Percentiles rank a stretch among this genome's conserved stretches.
phyloP scores from a whole-genome alignment of 2,888 invertebrate genomes.

The Oeneis ivallda region DNA sequence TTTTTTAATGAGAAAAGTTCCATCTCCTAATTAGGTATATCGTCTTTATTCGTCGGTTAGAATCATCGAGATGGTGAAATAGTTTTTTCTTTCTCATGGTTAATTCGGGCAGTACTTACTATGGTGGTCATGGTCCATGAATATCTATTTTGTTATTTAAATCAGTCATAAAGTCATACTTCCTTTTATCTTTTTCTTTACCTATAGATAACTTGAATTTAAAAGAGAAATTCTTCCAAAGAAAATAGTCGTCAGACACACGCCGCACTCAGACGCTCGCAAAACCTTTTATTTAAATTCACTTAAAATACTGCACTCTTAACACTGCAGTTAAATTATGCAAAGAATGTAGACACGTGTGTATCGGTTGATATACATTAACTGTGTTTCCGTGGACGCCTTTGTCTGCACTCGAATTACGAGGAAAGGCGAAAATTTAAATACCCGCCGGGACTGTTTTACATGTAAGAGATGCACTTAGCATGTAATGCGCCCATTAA shows the following conservation, averaged over 20 bases:
- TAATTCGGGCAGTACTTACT: too few relatives aligned
- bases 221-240: background rate
- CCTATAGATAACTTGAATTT: background rate
- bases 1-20: too few relatives aligned
- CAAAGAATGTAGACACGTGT: conserved; percentile 46
- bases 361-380: conserved; percentile 69
- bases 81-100: too few relatives aligned
- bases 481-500: conserved; percentile 74
- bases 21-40: too few relatives aligned
- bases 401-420: conserved; percentile 78
- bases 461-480: conserved; percentile 80
- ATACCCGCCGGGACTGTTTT: conserved; percentile 76
- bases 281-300: conserved; percentile 25
- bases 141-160: too few relatives aligned
- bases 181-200: too few relatives aligned
- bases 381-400: conserved; percentile 68
- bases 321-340: conserved; percentile 32
- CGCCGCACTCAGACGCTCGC: background rate
- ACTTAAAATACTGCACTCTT: conserved; percentile 25
- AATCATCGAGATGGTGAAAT: too few relatives aligned
- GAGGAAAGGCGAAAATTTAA: conserved; percentile 78
- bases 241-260: conserved; percentile 6
- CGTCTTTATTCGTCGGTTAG: too few relatives aligned
- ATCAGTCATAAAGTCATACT: too few relatives aligned
- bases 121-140: too few relatives aligned